phyloP scores from a whole-genome alignment of 2,888 invertebrate genomes.

The Trichopoda pennipes region DNA sequence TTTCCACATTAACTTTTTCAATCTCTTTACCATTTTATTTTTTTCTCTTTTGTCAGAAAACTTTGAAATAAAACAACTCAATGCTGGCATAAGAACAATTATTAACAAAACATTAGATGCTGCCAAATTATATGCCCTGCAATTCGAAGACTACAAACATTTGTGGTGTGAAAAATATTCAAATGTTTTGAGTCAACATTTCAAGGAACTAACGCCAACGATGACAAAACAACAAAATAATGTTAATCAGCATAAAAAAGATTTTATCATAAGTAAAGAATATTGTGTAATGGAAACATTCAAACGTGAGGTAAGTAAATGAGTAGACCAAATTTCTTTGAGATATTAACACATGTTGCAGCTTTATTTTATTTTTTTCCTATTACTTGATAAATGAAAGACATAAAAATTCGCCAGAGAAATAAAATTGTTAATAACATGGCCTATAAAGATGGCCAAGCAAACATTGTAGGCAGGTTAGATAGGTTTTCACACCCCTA shows the following conservation, averaged over 20 bases:
- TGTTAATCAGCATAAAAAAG: slow-evolving; percentile 31
- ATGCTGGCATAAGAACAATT: slow-evolving; percentile 72
- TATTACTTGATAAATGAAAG: neutral
- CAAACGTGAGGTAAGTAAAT: slow-evolving; percentile 76
- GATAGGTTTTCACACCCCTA: too few species aligned
- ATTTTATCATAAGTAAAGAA: slow-evolving; percentile 68
- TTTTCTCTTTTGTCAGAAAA: slow-evolving; percentile 37
- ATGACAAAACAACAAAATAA: slow-evolving; percentile 15
- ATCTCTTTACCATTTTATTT: slow-evolving; percentile 1
- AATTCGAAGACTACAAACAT: slow-evolving; percentile 76
- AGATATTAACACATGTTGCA: slow-evolving; percentile 6
- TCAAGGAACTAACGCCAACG: slow-evolving; percentile 64
- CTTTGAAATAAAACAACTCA: slow-evolving; percentile 73
- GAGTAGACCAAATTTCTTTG: neutral
- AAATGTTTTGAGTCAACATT: slow-evolving; percentile 73
- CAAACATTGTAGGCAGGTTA: too few species aligned
- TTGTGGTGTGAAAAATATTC: slow-evolving; percentile 76
- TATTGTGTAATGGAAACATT: slow-evolving; percentile 78
- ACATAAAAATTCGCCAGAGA: neutral
- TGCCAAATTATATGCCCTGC: slow-evolving; percentile 74
- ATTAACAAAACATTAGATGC: slow-evolving; percentile 73
- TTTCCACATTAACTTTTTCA: slow-evolving; percentile 14
- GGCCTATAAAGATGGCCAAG: too few species aligned
- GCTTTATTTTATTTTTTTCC: neutral
- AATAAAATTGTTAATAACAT: too few species aligned